Evolutionary conservation across 2,113 vertebrate species (phyloP).

Genomic region (Petrocephalus microphthalmus): DNA sequence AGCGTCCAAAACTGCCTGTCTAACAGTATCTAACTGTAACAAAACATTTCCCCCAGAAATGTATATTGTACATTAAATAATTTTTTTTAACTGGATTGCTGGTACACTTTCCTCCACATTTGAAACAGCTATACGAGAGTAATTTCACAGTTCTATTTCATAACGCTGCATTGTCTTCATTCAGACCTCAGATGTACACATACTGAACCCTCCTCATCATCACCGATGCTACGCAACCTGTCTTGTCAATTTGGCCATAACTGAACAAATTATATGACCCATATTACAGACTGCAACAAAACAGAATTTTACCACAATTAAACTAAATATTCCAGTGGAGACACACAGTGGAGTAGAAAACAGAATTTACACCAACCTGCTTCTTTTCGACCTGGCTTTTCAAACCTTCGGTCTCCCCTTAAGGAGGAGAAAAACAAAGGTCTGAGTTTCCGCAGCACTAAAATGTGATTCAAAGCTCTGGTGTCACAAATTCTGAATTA

Average conservation of each 20-base stretch:
- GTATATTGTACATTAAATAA: conserved; percentile 16
- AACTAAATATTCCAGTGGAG: neutral
- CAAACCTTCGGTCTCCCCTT: conserved; percentile 96
- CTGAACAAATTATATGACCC: neutral
- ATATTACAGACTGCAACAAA: neutral
- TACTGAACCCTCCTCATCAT: neutral
- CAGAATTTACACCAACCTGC: conserved; percentile 72
- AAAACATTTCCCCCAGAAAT: neutral
- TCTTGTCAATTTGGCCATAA: neutral
- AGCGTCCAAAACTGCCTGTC: neutral
- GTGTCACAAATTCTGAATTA: neutral
- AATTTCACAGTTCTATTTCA: neutral
- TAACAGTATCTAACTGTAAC: neutral
- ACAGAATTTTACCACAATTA: neutral
- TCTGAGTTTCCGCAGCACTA: neutral
- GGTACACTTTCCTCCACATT: neutral
- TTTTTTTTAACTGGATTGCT: neutral
- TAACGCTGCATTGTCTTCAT: neutral
- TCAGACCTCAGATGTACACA: neutral
- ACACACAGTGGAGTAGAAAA: neutral
- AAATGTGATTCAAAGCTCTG: neutral
- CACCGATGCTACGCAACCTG: neutral
- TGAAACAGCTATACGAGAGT: neutral
- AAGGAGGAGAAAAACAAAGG: conserved; percentile 32
- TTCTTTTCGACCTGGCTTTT: conserved; percentile 98